phyloP scores from a whole-genome alignment of 2,113 vertebrate species.

The Periophthalmus modestus region DNA sequence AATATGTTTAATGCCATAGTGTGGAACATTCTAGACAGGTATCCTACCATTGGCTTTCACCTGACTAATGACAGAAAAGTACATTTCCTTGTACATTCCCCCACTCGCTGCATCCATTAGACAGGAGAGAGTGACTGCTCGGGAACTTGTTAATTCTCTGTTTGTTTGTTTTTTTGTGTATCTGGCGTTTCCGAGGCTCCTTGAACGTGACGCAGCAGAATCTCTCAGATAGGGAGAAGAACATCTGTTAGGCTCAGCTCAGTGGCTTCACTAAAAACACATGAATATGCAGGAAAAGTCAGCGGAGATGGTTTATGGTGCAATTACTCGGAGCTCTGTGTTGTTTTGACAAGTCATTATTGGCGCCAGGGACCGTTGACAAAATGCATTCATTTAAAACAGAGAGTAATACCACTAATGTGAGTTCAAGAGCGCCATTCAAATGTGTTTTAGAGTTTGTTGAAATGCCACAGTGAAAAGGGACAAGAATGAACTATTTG shows the following conservation, averaged over 20 bases:
- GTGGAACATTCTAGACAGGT: no score
- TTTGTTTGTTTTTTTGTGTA: slow-evolving; percentile 29
- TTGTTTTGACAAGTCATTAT: slow-evolving; percentile 54
- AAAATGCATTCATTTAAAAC: slow-evolving; percentile 47
- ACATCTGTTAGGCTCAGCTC: slow-evolving; percentile 46
- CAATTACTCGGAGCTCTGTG: slow-evolving; percentile 34
- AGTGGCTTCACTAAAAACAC: slow-evolving; percentile 26
- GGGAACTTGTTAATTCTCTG: slow-evolving; percentile 29
- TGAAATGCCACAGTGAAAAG: background rate
- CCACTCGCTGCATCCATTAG: slow-evolving; percentile 42
- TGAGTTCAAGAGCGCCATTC: slow-evolving; percentile 2
- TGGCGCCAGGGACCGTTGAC: slow-evolving; percentile 36
- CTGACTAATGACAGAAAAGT: background rate
- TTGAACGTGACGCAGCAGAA: slow-evolving; percentile 25
- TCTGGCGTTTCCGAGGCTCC: slow-evolving; percentile 37
- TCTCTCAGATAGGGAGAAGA: slow-evolving; percentile 39
- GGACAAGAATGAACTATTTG: background rate
- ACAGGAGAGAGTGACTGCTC: slow-evolving; percentile 49
- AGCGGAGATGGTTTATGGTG: slow-evolving; percentile 27
- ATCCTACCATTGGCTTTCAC: slow-evolving; percentile 1
- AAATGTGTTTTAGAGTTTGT: background rate
- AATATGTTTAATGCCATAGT: no score
- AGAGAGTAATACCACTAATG: slow-evolving; percentile 36
- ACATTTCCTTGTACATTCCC: slow-evolving; percentile 28
- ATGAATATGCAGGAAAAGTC: slow-evolving; percentile 51